These are phyloP conservation scores for Lithodes maja DNA, from an alignment of 2,888 invertebrate genomes.

Conservation along the genomic window DNA sequence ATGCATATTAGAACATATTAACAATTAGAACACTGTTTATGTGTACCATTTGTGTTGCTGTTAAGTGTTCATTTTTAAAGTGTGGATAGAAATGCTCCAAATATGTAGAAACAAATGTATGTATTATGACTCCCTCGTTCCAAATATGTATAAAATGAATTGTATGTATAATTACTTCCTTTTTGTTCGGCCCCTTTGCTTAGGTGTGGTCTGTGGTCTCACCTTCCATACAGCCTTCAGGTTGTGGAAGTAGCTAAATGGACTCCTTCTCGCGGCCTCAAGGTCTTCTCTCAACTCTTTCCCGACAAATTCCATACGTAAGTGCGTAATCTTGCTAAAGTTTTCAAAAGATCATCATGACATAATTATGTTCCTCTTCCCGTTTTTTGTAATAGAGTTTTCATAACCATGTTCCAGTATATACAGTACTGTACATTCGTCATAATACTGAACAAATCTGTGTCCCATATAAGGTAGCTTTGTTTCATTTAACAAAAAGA, in stretches of 20 bases:
- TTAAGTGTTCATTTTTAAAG: too few species aligned
- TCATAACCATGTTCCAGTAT: too few species aligned
- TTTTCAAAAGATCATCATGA: background rate
- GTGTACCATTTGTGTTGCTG: too few species aligned
- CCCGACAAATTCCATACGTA: slow-evolving; percentile 3
- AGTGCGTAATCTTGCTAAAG: background rate
- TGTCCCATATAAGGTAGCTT: too few species aligned
- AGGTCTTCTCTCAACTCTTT: background rate
- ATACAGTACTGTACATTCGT: too few species aligned
- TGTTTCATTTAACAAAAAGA: too few species aligned
- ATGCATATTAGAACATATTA: too few species aligned
- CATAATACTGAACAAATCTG: too few species aligned
- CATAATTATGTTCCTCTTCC: too few species aligned
- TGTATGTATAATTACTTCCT: background rate
- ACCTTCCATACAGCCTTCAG: background rate
- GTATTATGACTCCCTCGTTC: background rate
- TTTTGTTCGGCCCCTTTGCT: background rate
- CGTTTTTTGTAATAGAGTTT: too few species aligned
- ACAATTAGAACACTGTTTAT: too few species aligned
- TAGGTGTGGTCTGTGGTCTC: background rate
- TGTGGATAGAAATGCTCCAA: too few species aligned
- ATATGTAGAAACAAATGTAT: background rate
- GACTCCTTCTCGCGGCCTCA: slow-evolving; percentile 10
- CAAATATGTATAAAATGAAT: background rate
- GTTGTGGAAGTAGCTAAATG: background rate